Percentiles rank a stretch among this genome's conserved stretches.
Conservation (phyloP, 2,888 invertebrate species). For the Harpalus rufipes region DNA sequence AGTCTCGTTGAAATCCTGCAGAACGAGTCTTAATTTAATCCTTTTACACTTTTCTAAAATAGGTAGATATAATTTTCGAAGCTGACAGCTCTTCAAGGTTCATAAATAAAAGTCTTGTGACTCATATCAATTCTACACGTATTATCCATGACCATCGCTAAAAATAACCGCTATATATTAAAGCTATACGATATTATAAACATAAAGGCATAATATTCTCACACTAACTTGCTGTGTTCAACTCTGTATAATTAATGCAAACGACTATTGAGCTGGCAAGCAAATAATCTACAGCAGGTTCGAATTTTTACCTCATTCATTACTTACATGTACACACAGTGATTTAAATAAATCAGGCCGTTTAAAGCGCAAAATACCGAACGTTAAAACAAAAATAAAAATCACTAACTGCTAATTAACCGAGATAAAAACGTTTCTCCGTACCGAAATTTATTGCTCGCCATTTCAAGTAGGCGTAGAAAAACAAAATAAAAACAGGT, state of each 20-base stretch:
- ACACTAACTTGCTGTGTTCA: constrained; percentile 10
- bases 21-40: constrained; percentile 18
- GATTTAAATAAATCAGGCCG: constrained; percentile 52
- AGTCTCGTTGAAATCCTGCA: not conserved
- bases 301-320: constrained; percentile 33
- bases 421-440: constrained; percentile 44
- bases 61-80: constrained; percentile 6
- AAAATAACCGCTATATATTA: constrained; percentile 10
- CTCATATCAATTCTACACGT: constrained; percentile 27
- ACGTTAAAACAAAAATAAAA: constrained; percentile 48
- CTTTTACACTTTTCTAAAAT: not conserved
- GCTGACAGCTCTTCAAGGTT: constrained; percentile 27
- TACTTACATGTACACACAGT: constrained; percentile 34
- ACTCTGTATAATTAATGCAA: constrained; percentile 40
- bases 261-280: constrained; percentile 33
- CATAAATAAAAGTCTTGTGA: constrained; percentile 38
- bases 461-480: constrained; percentile 54
- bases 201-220: constrained; percentile 45
- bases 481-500: constrained; percentile 62
- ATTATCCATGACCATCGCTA: constrained; percentile 36
- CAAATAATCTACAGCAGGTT: constrained; percentile 36
- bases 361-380: constrained; percentile 47
- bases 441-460: constrained; percentile 53
- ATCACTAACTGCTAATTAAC: constrained; percentile 54
- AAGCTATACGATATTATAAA: constrained; percentile 2